Percentiles rank a stretch among this genome's conserved stretches.
Conservation (phyloP, 2,113 vertebrate genomes). For the Dasyurus viverrinus region DNA sequence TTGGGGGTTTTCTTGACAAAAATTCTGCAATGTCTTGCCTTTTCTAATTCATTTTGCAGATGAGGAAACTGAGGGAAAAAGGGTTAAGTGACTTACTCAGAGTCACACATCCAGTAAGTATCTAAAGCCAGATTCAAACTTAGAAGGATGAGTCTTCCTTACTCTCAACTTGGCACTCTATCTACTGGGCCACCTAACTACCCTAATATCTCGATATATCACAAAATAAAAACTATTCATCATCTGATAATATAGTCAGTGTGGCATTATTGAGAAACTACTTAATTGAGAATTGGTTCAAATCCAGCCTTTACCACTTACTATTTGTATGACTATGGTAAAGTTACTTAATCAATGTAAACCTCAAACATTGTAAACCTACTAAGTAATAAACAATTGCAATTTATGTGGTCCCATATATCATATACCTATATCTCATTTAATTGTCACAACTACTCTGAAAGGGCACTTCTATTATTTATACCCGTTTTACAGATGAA, state of each 20-base stretch:
- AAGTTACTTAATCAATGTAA: not conserved
- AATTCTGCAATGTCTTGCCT: too few species aligned
- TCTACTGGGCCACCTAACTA: too few species aligned
- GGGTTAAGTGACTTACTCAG: too few species aligned
- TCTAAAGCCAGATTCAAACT: too few species aligned
- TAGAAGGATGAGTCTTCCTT: too few species aligned
- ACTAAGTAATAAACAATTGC: not conserved
- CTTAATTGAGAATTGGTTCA: not conserved
- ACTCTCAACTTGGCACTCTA: too few species aligned
- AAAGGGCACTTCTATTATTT: not conserved
- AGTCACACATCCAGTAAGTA: too few species aligned
- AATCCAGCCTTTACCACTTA: not conserved
- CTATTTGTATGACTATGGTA: not conserved
- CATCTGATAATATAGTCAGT: not conserved
- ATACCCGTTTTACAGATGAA: not conserved
- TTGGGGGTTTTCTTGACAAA: too few species aligned
- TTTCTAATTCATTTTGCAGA: too few species aligned
- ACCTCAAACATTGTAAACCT: not conserved
- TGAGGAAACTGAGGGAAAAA: too few species aligned
- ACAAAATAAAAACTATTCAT: not conserved
- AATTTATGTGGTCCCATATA: not conserved
- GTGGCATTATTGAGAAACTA: not conserved
- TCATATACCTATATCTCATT: not conserved
- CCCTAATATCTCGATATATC: not conserved
- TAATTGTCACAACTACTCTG: not conserved